Evolutionary conservation across 2,888 invertebrate genomes (phyloP), one percentile per base, ranked within the genome.

Genomic region (Rhimphoctona megacephalus): DNA sequence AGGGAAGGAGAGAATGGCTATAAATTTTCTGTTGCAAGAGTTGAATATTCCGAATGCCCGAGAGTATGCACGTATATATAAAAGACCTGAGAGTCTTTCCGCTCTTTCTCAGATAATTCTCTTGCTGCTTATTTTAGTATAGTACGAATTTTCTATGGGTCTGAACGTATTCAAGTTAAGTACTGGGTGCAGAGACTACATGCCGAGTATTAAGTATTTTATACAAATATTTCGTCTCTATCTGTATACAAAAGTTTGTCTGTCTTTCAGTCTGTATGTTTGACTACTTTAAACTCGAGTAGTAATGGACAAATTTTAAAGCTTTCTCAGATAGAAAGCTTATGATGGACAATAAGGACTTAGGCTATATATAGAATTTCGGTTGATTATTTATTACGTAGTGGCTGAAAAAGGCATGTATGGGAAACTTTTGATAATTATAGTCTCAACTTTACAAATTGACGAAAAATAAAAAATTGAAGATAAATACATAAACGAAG

Each of bases 81-180:
- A 81, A 36, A 76, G 74, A 43, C 25, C 39, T 25, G 36, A 81
- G 74, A 81, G 61, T 82, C 67, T 78, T 85, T 80, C 83, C 83
- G 76, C 69, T 86, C 72, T 80, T 86, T 66, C 76, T 76, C 76
- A 72, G 83, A 86, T 86, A 86, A 57, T 66, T 79, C 78, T 66
- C 57, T 67, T 74, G 80, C 33, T 46, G 69, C 72, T 64, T 80
- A 76, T 83, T 83, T 86, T 66, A 76, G 66, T 73, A 46, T 61
- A 66, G 78, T 64, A 46, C 46, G 22, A 25, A 54, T 80, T 83
- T 46, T 19, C 76, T 66, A 39, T 67, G 66, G 46, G 70, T 76
- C 70, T 80, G 66, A 76, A 78, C 70, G 82, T 85, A 73, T 76
- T 64, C 57, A 64, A 70, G 76, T 77, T 83, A 83, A 86, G 80